These are phyloP conservation scores for Caradrina kadenii DNA, from an alignment of 2,888 invertebrate species.

Conservation along the genomic window DNA sequence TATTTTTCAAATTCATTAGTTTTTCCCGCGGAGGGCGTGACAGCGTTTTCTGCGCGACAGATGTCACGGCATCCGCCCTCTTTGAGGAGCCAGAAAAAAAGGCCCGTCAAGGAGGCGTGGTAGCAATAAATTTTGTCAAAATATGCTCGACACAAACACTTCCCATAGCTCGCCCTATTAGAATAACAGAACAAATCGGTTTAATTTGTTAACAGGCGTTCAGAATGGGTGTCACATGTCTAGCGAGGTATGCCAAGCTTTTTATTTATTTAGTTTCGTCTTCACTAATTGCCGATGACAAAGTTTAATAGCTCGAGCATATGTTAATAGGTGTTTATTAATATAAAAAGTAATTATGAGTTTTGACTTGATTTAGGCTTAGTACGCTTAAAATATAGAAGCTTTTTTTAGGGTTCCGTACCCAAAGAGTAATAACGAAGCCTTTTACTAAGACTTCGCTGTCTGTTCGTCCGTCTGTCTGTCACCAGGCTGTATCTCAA, in stretches of 20 bases:
- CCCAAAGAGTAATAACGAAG: too few relatives aligned
- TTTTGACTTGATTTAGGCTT: conserved; percentile 33
- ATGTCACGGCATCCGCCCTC: conserved; percentile 86
- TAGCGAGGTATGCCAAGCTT: conserved; percentile 74
- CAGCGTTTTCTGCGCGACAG: conserved; percentile 82
- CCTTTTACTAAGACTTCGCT: too few relatives aligned
- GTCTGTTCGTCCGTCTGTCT: too few relatives aligned
- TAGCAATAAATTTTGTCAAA: conserved; percentile 90
- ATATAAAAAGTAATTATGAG: conserved; percentile 56
- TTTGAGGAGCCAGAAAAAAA: conserved; percentile 78
- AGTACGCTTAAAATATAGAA: conserved; percentile 8
- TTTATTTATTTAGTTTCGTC: conserved; percentile 85
- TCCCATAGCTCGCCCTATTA: conserved; percentile 88
- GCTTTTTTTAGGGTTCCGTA: neutral
- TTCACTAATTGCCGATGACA: conserved; percentile 89
- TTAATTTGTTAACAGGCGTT: conserved; percentile 90
- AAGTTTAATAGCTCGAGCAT: conserved; percentile 86
- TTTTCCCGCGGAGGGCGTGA: conserved; percentile 81
- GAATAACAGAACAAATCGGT: conserved; percentile 90
- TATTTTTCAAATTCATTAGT: conserved; percentile 76
- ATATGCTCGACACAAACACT: conserved; percentile 89
- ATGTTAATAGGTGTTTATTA: conserved; percentile 81
- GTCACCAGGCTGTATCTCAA: too few relatives aligned
- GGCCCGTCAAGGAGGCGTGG: conserved; percentile 86
- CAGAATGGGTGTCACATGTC: conserved; percentile 89